A percentile compares a stretch with the other conserved stretches of the same genome.
Conservation (phyloP, 2,113 vertebrate genomes). For the Perca fluviatilis region DNA sequence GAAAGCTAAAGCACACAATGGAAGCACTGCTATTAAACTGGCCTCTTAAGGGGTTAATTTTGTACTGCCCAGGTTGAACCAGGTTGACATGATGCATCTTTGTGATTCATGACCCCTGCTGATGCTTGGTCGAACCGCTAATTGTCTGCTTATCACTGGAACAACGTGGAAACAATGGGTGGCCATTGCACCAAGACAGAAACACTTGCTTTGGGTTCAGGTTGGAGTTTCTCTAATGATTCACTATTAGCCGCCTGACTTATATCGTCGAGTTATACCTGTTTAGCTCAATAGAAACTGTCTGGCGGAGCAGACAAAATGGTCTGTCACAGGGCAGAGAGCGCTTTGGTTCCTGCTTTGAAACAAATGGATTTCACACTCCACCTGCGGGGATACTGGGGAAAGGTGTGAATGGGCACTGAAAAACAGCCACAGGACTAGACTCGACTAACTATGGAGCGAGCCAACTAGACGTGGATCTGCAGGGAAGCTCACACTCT, state of each 20-base stretch:
- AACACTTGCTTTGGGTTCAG: conserved; percentile 56
- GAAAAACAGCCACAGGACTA: conserved; percentile 70
- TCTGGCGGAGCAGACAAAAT: conserved; percentile 65
- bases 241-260: conserved; percentile 72
- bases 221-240: conserved; percentile 68
- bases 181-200: conserved; percentile 52
- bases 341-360: conserved; percentile 72
- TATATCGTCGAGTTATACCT: conserved; percentile 70
- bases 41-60: conserved; percentile 73
- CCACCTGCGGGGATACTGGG: conserved; percentile 67
- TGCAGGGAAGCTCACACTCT: conserved; percentile 55
- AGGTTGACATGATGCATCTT: conserved; percentile 48
- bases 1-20: conserved; percentile 38
- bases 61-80: conserved; percentile 52
- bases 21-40: conserved; percentile 55
- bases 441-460: conserved; percentile 50
- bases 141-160: conserved; percentile 79
- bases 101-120: conserved; percentile 80
- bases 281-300: conserved; percentile 73
- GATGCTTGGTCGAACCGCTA: conserved; percentile 73
- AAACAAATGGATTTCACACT: conserved; percentile 81
- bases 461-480: conserved; percentile 71
- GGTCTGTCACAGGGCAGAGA: conserved; percentile 67
- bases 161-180: conserved; percentile 73
- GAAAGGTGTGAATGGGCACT: conserved; percentile 76